Base-by-base conservation (phyloP, 2,797 vertebrate genomes). In the Helostoma temminkii region DNA sequence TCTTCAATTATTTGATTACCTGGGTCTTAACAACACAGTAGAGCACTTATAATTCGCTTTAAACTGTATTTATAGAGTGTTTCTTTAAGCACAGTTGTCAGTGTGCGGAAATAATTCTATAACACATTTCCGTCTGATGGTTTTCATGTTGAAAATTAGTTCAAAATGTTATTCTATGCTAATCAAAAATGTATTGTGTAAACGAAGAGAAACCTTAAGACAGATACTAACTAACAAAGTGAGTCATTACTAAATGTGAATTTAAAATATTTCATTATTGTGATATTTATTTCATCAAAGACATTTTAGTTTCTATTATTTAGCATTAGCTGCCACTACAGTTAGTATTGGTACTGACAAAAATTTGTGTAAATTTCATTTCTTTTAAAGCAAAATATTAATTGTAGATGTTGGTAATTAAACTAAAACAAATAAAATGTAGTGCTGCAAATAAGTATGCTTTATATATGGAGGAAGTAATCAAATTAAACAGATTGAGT, bases 1-100 rank as follows among this genome's bases (percentile, higher is more conserved):
- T 52, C 26, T 42, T 75, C 21, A 59, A 56, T 82, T 75, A 56
- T 45, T 67, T 80, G 39, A 86, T 87, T 84, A 81, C 16, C 45
- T 45, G 19, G 25, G 9, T 59, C 68, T 77, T 32, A 63, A 39
- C 42, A 67, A 61, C 57, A 52, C 50, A 57, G 34, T 22, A 7
- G 9, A n/a, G 11, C 19, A 25, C 24, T 32, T 36, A 10, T 22
- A 39, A 36, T 24, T 59, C 9, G 30, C 8, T 18, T 30, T 46
- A 18, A 7, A n/a, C 0, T 37, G 43, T 15, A 21, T 53, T 47
- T 59, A 18, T 11, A 8, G 7, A 19, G 16, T n/a, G 11, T 32
- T 57, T 64, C 8, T 37, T 52, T 60, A 4, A 22, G 9, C 11
- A 42, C 4, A 28, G 62, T 43, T 18, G 10, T 45, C 9, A 11